Base-by-base conservation (phyloP, 2,113 vertebrate genomes). In the Psilopogon haemacephalus region DNA sequence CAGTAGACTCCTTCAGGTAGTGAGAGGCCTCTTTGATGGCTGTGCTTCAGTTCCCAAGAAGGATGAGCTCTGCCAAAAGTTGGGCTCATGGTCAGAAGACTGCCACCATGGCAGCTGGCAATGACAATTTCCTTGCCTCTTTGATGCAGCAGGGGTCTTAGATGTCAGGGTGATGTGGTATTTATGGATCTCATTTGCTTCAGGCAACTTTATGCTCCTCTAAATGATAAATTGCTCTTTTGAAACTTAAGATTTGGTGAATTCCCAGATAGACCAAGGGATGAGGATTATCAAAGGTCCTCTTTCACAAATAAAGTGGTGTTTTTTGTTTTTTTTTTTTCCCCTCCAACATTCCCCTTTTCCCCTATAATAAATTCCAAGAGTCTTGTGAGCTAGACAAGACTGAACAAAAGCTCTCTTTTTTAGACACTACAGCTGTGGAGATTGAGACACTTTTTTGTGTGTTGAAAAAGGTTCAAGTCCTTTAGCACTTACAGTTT, bases 251-350 rank as follows among this genome's bases (percentile, higher is more conserved):
- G 38, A 81, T 83, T 95, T 95, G 95, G 64, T 94, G 87, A 84
- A 54, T 95, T 96, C 93, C 92, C 95, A 93, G 96, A 93, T 83
- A 95, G 48, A 84, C 65, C 42, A 88, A 83, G 83, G 55, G 89
- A 69, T 59, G 81, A 71, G 33, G 46, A 70, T 94, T 95, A 86
- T 88, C 87, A 93, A 92, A 96, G 74, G 79, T 88, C 26, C 11
- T 11, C 40, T 93, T 91, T 95, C 69, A 93, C 54, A 71, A 64
- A 91, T 81, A 88, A 89, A 89, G 85, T 95, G 65, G 42, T 70
- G 87, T 87, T 5, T 15, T 42, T 42, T 42, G 14, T 40, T 40
- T 10, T 42, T 42, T 44, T 44, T 44, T 44, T 44, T 94, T 73
- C 90, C 95, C 32, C 42, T 44, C 15, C 14, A 0, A 33, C 38